phyloP scores from a whole-genome alignment of 2,888 invertebrate genomes.

The Drosophila aldrichi region DNA sequence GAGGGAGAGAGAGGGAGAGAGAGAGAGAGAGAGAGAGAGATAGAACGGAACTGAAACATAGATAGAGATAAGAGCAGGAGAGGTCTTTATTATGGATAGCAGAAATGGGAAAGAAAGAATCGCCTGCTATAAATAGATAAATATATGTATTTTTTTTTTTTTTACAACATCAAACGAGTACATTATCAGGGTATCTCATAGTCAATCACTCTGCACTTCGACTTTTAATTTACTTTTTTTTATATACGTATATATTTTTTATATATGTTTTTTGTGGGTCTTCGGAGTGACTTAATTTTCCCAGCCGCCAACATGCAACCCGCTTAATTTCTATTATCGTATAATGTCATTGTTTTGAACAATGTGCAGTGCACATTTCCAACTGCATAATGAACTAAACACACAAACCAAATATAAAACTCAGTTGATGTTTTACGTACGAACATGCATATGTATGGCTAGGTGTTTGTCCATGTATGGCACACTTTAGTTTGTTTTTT shows the following conservation, averaged over 20 bases:
- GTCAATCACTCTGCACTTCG: not conserved
- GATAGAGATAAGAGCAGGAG: too few species aligned
- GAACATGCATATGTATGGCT: not conserved
- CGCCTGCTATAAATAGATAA: not conserved
- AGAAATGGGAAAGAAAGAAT: too few species aligned
- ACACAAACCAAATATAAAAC: conserved; percentile 42
- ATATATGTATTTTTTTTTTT: not conserved
- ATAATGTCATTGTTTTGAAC: conserved; percentile 75
- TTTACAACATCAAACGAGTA: not conserved
- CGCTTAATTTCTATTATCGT: conserved; percentile 78
- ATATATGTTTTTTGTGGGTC: conserved; percentile 39
- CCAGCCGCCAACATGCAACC: conserved; percentile 75
- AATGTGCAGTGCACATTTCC: conserved; percentile 69
- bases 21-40: too few species aligned
- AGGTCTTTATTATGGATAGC: too few species aligned
- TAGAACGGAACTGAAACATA: too few species aligned
- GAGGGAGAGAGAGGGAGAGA: too few species aligned
- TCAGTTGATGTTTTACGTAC: conserved; percentile 13
- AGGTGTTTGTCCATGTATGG: conserved; percentile 35
- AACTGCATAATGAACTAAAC: conserved; percentile 69
- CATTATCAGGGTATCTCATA: not conserved
- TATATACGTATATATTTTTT: conserved; percentile 13
- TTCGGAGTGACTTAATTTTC: conserved; percentile 76
- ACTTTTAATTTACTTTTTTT: conserved; percentile 9
- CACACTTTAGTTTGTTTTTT: conserved; percentile 39